These are phyloP conservation scores for Myotis findleyi DNA, from an alignment of 2,797 vertebrate species.

Conservation along the genomic window DNA sequence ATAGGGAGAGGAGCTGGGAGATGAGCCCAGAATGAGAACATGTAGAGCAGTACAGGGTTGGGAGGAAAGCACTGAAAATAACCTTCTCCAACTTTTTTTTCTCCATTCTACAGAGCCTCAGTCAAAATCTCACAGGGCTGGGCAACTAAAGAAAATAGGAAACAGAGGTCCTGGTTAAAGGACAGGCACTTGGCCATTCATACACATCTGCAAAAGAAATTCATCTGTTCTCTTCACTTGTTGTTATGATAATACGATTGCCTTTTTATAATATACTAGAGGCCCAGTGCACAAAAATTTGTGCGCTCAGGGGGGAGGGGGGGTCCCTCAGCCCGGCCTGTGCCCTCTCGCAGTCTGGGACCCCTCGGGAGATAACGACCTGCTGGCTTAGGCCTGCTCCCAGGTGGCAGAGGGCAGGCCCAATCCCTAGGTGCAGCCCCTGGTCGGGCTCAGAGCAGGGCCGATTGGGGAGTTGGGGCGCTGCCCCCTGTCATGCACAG, in stretches of 20 bases:
- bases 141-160: constrained; percentile 3
- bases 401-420: no score
- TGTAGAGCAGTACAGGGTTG: background rate
- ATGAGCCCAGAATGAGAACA: constrained; percentile 67
- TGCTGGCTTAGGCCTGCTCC: no score
- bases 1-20: constrained; percentile 66
- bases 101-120: constrained; percentile 9
- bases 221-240: constrained; percentile 42
- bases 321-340: no score
- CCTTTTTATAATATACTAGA: background rate
- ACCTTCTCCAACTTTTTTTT: background rate
- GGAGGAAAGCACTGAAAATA: constrained; percentile 44
- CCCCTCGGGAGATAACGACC: no score
- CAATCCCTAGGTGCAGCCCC: no score
- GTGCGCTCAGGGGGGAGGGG: no score
- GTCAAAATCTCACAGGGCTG: constrained; percentile 28
- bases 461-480: no score
- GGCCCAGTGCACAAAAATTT: no score
- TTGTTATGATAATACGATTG: background rate
- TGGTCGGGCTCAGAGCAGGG: no score
- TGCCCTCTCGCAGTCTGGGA: no score
- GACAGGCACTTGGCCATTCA: background rate
- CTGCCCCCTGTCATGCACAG: no score
- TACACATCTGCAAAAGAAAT: constrained; percentile 5
- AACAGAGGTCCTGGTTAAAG: constrained; percentile 36